phyloP scores from a whole-genome alignment of 2,113 vertebrate genomes.

The Philantomba maxwellii region DNA sequence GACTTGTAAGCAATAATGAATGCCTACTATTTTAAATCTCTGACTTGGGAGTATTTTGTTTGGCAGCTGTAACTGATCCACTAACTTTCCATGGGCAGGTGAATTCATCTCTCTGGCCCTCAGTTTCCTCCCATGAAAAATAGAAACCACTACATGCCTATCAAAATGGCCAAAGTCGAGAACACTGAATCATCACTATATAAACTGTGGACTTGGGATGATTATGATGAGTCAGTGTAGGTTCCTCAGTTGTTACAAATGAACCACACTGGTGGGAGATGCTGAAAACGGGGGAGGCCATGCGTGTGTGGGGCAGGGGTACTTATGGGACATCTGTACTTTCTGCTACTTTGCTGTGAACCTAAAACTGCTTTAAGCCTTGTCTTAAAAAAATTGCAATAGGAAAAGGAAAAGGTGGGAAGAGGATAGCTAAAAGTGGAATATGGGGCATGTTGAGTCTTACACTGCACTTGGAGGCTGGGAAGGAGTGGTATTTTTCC shows the following conservation, averaged over 20 bases:
- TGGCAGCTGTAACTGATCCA: background rate
- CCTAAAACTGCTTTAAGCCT: background rate
- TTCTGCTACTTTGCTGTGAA: background rate
- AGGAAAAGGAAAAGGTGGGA: background rate
- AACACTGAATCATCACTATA: background rate
- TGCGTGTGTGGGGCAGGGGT: background rate
- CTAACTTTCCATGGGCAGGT: background rate
- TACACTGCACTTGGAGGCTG: too few relatives aligned
- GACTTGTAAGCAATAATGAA: background rate
- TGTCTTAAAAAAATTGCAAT: background rate
- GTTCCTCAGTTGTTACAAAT: background rate
- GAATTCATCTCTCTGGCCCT: background rate
- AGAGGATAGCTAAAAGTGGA: background rate
- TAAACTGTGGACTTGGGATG: too few relatives aligned
- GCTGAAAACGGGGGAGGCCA: background rate
- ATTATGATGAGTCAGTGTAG: background rate
- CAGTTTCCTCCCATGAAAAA: background rate
- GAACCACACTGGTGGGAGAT: background rate
- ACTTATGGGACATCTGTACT: background rate
- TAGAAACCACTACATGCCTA: background rate
- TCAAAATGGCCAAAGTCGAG: background rate
- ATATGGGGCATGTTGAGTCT: background rate
- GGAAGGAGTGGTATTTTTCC: background rate
- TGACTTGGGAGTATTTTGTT: background rate
- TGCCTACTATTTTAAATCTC: background rate